These are phyloP conservation scores for Lathamus discolor DNA, from an alignment of 2,113 vertebrate genomes.

Conservation along the genomic window DNA sequence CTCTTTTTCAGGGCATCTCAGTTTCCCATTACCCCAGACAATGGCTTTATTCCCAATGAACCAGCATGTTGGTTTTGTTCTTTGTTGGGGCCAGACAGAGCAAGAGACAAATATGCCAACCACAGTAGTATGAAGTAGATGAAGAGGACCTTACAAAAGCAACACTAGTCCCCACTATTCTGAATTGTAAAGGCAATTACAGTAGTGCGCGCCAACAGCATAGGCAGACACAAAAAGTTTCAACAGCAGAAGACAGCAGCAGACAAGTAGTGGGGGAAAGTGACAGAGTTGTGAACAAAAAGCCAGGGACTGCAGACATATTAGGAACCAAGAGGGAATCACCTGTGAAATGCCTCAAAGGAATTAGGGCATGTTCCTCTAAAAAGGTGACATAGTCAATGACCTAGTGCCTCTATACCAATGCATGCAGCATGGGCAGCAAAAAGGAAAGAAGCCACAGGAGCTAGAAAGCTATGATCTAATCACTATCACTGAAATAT, in stretches of 20 bases:
- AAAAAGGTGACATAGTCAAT: neutral
- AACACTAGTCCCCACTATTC: accelerated
- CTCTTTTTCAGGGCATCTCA: neutral
- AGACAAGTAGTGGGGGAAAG: neutral
- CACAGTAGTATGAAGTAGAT: neutral
- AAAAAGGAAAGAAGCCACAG: neutral
- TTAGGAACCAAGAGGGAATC: neutral
- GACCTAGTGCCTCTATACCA: neutral
- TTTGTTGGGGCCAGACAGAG: neutral
- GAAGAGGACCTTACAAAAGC: conserved; percentile 14
- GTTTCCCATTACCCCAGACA: neutral
- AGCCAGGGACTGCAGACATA: neutral
- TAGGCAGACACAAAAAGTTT: neutral
- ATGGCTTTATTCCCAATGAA: neutral
- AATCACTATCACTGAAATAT: neutral
- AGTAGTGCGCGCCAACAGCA: neutral
- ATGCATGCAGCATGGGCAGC: accelerated
- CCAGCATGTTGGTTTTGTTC: neutral
- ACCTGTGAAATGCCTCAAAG: neutral
- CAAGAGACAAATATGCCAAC: neutral
- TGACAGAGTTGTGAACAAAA: neutral
- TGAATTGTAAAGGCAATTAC: neutral
- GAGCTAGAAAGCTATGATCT: neutral
- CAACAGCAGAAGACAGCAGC: neutral
- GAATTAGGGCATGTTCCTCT: neutral